These are phyloP conservation scores for Temnothorax longispinosus DNA, from an alignment of 1,140 invertebrate species.

Conservation along the genomic window DNA sequence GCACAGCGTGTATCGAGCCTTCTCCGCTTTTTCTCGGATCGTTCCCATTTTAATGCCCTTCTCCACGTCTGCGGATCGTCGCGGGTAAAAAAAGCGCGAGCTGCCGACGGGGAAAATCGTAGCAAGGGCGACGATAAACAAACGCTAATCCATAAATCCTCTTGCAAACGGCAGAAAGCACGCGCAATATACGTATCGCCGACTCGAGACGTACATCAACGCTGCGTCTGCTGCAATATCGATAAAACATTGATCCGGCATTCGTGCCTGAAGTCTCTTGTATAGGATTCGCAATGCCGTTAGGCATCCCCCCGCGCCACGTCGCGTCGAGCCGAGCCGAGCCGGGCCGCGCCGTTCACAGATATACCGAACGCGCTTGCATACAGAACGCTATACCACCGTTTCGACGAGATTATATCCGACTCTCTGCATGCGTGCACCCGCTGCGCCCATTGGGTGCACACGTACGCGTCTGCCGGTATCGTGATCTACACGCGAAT, in stretches of 20 bases:
- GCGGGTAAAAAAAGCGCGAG: conserved; percentile 48
- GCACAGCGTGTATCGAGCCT: conserved; percentile 5
- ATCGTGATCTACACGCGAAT: conserved; percentile 73
- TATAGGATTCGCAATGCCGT: conserved; percentile 78
- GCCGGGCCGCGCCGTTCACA: conserved; percentile 36
- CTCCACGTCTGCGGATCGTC: conserved; percentile 13
- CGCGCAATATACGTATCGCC: conserved; percentile 74
- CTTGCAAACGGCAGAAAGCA: conserved; percentile 77
- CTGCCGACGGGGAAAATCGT: conserved; percentile 44
- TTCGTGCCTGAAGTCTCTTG: conserved; percentile 77
- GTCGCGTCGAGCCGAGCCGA: conserved; percentile 13
- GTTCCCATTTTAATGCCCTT: conserved; percentile 55
- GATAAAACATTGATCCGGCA: conserved; percentile 82
- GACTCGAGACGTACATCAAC: conserved; percentile 76
- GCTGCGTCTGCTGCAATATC: conserved; percentile 79
- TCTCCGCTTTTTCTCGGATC: conserved; percentile 47
- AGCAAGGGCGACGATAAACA: conserved; percentile 76
- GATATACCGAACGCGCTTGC: conserved; percentile 63
- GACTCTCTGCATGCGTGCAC: conserved; percentile 68
- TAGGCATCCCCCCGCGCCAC: conserved; percentile 53
- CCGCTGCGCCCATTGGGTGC: conserved; percentile 40
- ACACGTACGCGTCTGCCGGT: conserved; percentile 55
- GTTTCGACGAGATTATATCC: conserved; percentile 73
- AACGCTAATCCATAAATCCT: conserved; percentile 81
- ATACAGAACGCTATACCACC: conserved; percentile 68